Percentiles rank a stretch among this genome's conserved stretches.
These are phyloP conservation scores for Leptarthrus brevirostris DNA, from an alignment of 2,888 invertebrate species.

Conservation along the genomic window DNA sequence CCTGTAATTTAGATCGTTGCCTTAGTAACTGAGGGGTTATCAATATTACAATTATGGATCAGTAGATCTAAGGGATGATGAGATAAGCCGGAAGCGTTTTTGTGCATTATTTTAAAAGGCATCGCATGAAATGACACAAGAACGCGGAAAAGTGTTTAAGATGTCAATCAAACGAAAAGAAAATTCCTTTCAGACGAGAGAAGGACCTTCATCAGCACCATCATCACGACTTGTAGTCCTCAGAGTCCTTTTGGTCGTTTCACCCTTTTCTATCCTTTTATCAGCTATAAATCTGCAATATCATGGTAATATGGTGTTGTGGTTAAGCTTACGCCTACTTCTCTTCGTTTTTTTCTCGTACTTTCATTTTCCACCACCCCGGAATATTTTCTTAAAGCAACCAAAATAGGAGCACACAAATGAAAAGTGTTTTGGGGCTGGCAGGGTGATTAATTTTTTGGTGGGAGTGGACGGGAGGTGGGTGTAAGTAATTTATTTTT, in stretches of 20 bases:
- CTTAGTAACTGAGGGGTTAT: constrained; percentile 21
- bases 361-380: neutral
- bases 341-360: neutral
- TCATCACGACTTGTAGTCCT: neutral
- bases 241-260: neutral
- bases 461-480: no score
- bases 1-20: constrained; percentile 6
- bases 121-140: constrained; percentile 10
- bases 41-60: no score
- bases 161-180: constrained; percentile 29
- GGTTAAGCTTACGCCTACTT: neutral
- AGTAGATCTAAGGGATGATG: neutral
- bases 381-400: neutral
- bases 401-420: neutral
- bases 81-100: neutral
- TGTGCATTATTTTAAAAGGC: neutral
- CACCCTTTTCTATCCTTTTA: neutral
- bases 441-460: neutral
- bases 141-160: constrained; percentile 24
- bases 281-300: neutral
- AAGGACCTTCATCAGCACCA: neutral
- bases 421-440: neutral
- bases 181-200: neutral
- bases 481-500: constrained; percentile 1
- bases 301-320: neutral